These are phyloP conservation scores for Tylochromis polylepis DNA, from an alignment of 2,113 vertebrate genomes.

Conservation along the genomic window DNA sequence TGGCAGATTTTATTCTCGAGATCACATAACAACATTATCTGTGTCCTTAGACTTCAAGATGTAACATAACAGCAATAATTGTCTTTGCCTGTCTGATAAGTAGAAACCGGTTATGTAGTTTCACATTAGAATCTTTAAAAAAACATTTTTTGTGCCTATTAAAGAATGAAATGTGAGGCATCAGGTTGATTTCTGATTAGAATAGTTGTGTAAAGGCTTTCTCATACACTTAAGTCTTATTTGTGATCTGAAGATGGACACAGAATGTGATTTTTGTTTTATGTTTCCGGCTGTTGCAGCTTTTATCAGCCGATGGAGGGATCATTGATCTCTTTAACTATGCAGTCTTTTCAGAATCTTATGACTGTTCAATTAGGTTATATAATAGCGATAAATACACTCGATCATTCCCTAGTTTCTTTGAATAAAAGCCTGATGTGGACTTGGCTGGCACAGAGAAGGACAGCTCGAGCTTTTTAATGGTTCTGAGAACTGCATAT, in stretches of 20 bases:
- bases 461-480: background rate
- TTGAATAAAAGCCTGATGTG: background rate
- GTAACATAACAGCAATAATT: background rate
- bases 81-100: background rate
- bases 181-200: background rate
- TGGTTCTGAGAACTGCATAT: background rate
- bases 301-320: background rate
- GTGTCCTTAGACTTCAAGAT: background rate
- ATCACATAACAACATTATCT: background rate
- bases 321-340: background rate
- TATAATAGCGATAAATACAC: background rate
- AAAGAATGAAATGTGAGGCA: background rate
- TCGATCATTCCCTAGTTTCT: background rate
- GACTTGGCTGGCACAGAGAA: background rate
- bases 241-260: background rate
- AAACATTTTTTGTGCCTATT: background rate
- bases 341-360: background rate
- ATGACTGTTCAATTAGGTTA: background rate
- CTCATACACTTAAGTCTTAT: background rate
- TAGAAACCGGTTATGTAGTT: background rate
- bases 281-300: background rate
- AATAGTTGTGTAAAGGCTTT: background rate
- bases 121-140: background rate
- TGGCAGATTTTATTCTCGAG: background rate
- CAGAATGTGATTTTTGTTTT: background rate